Percentiles rank a stretch among this genome's conserved stretches.
Evolutionary conservation across 2,888 invertebrate genomes (phyloP).

Genomic region (Anthoptus insignis): DNA sequence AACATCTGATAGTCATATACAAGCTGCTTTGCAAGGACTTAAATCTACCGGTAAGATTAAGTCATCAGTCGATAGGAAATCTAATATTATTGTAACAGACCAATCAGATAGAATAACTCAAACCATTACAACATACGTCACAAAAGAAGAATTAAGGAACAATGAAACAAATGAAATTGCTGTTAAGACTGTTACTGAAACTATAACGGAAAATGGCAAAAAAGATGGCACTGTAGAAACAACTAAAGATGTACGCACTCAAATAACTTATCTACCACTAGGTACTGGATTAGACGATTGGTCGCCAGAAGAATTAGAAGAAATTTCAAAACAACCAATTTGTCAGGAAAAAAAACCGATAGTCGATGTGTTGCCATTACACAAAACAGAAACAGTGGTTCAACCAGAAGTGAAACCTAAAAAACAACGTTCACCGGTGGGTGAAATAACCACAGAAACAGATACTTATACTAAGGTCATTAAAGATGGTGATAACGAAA

Average conservation of each 20-base stretch:
- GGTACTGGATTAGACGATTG: conserved; percentile 80
- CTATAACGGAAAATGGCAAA: conserved; percentile 76
- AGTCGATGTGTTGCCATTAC: conserved; percentile 58
- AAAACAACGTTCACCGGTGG: conserved; percentile 78
- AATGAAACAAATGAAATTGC: conserved; percentile 73
- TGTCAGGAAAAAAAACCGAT: conserved; percentile 59
- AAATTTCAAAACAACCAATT: conserved; percentile 69
- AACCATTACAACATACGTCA: conserved; percentile 74
- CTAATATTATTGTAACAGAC: conserved; percentile 73
- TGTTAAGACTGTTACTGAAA: conserved; percentile 80
- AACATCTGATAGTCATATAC: conserved; percentile 76
- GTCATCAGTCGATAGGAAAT: conserved; percentile 80
- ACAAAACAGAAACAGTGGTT: conserved; percentile 54
- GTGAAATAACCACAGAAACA: conserved; percentile 80
- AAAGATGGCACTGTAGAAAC: conserved; percentile 78
- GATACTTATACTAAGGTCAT: conserved; percentile 79
- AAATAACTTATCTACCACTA: conserved; percentile 80
- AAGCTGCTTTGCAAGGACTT: conserved; percentile 77
- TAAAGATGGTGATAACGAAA: conserved; percentile 77
- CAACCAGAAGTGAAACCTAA: conserved; percentile 63
- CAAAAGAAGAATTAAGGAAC: conserved; percentile 79
- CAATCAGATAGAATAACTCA: conserved; percentile 78
- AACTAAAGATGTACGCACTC: conserved; percentile 80
- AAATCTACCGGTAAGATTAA: conserved; percentile 76
- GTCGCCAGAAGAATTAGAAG: conserved; percentile 77